These are phyloP conservation scores for Sussaba pulchella DNA, from an alignment of 2,888 invertebrate genomes.

Conservation along the genomic window DNA sequence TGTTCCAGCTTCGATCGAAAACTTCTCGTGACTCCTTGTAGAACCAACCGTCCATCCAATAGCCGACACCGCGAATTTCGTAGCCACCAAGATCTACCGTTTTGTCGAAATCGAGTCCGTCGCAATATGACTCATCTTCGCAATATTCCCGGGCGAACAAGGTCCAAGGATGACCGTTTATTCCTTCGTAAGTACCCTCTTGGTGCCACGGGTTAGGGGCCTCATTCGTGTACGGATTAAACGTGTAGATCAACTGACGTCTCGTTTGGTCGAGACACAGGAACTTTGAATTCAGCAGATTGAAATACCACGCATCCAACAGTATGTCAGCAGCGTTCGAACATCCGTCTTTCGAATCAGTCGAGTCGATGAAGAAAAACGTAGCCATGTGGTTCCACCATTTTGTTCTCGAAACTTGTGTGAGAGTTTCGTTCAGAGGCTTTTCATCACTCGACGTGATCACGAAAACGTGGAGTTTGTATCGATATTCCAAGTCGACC, in stretches of 20 bases:
- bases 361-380: not conserved
- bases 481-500: not conserved
- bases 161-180: not conserved
- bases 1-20: not conserved
- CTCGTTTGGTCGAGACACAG: not conserved
- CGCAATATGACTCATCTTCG: not conserved
- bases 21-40: too few species aligned
- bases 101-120: slow-evolving; percentile 12
- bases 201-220: slow-evolving; percentile 1
- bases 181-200: not conserved
- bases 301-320: not conserved
- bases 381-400: slow-evolving; percentile 22
- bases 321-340: not conserved
- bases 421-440: not conserved
- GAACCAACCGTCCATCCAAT: too few species aligned
- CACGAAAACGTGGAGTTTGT: not conserved
- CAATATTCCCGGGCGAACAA: not conserved
- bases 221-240: slow-evolving; percentile 15
- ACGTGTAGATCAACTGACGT: not conserved
- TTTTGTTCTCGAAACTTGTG: not conserved
- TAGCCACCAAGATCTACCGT: slow-evolving; percentile 1
- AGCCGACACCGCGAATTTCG: not conserved
- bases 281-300: not conserved
- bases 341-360: not conserved
- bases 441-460: not conserved